Evolutionary conservation across 2,888 invertebrate species (phyloP).

Genomic region (Agriopis marginaria): DNA sequence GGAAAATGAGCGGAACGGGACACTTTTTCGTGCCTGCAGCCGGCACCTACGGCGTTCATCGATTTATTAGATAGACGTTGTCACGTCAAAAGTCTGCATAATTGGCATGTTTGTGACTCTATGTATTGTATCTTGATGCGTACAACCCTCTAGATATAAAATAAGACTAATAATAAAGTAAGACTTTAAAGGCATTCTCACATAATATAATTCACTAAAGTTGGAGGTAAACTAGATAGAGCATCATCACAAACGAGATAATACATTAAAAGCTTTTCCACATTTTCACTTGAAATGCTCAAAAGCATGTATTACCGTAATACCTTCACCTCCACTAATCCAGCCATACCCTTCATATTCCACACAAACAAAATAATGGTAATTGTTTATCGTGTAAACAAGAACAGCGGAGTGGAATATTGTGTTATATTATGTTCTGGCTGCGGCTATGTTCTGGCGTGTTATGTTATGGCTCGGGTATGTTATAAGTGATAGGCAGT

Average conservation of each 20-base stretch:
- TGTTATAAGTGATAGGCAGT: conserved; percentile 34
- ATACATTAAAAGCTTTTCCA: conserved; percentile 27
- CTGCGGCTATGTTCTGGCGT: conserved; percentile 20
- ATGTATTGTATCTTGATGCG: too few relatives aligned
- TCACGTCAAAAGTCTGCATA: too few relatives aligned
- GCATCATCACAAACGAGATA: conserved; percentile 18
- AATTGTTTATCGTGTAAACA: conserved; percentile 51
- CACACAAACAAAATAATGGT: conserved; percentile 40
- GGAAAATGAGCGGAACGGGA: too few relatives aligned
- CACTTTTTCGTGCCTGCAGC: too few relatives aligned
- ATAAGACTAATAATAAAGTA: too few relatives aligned
- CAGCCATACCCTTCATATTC: conserved; percentile 21
- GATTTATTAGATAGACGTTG: too few relatives aligned
- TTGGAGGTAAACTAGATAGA: conserved; percentile 4
- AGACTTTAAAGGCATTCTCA: background rate
- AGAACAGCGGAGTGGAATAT: conserved; percentile 47
- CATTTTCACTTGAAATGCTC: conserved; percentile 25
- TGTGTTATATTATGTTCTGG: conserved; percentile 46
- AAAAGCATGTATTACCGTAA: conserved; percentile 22
- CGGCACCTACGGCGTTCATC: too few relatives aligned
- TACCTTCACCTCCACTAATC: conserved; percentile 27
- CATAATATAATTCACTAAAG: background rate
- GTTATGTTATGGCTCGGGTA: conserved; percentile 27
- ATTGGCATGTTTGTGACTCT: too few relatives aligned
- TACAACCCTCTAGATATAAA: too few relatives aligned